Percentiles rank a stretch among this genome's conserved stretches.
phyloP scores from a whole-genome alignment of 2,797 vertebrate species.

The Sciaenops ocellatus region DNA sequence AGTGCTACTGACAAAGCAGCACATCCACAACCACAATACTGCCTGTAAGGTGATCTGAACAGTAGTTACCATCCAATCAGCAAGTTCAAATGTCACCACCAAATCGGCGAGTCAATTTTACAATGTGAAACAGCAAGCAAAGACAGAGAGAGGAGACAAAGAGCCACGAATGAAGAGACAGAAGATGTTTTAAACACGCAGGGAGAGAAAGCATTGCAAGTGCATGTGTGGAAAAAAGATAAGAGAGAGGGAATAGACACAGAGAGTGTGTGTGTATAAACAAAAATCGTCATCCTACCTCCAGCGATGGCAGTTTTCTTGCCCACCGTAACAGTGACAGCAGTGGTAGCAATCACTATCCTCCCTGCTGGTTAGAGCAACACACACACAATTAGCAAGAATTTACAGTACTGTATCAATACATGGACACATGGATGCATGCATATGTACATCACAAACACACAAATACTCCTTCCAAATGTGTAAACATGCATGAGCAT shows the following conservation, averaged over 20 bases:
- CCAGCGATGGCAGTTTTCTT: constrained; percentile 92
- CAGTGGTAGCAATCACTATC: constrained; percentile 89
- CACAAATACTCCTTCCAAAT: background rate
- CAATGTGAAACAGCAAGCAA: background rate
- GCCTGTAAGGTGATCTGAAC: background rate
- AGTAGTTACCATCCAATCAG: background rate
- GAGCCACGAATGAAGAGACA: background rate
- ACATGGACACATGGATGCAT: constrained; percentile 2
- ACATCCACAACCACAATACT: background rate
- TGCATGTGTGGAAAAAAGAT: background rate
- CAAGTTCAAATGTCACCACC: constrained; percentile 14
- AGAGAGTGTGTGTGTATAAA: background rate
- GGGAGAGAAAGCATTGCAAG: background rate
- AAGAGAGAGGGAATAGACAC: background rate
- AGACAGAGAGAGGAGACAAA: background rate
- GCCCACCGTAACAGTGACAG: constrained; percentile 89
- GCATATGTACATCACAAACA: constrained; percentile 14
- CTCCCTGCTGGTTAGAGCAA: constrained; percentile 82
- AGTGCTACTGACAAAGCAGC: background rate
- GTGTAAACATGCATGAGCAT: constrained; percentile 38
- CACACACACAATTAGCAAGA: constrained; percentile 42
- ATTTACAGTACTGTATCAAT: background rate
- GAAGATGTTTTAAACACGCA: constrained; percentile 8
- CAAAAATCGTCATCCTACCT: constrained; percentile 87
- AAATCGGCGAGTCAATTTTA: background rate